phyloP scores from a whole-genome alignment of 2,113 vertebrate genomes.

The Calcarius ornatus region DNA sequence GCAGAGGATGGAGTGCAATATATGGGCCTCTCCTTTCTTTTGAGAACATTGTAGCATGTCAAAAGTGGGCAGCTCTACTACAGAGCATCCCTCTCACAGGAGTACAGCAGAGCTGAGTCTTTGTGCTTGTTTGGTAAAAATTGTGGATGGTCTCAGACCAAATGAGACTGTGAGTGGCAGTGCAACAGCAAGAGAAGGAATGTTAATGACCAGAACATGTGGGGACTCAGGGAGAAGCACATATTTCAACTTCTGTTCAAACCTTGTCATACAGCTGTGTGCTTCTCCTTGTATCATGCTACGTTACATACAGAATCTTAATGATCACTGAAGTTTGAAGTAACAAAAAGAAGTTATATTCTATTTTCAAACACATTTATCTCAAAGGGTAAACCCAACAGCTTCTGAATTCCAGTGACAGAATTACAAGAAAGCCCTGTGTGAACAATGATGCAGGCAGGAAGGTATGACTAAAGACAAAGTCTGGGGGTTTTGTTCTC shows the following conservation, averaged over 20 bases:
- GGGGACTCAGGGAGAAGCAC: background rate
- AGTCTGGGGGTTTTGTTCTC: slow-evolving; percentile 2
- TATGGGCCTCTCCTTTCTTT: background rate
- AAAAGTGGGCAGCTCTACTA: background rate
- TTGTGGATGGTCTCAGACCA: background rate
- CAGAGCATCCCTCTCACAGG: background rate
- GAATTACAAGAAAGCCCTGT: background rate
- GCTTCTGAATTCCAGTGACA: background rate
- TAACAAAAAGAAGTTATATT: background rate
- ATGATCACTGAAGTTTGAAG: background rate
- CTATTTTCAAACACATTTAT: background rate
- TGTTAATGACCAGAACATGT: background rate
- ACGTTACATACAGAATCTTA: background rate
- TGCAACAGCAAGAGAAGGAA: background rate
- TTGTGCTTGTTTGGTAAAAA: background rate
- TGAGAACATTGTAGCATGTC: background rate
- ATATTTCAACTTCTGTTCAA: background rate
- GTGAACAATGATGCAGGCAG: background rate
- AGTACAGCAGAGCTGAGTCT: background rate
- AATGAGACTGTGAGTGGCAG: background rate
- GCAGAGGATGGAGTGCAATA: background rate
- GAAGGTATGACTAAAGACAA: slow-evolving; percentile 15
- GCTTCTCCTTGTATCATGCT: background rate
- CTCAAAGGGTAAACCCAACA: background rate
- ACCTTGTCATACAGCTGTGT: background rate